phyloP scores from a whole-genome alignment of 2,797 vertebrate genomes.

The Eupleurogrammus muticus region DNA sequence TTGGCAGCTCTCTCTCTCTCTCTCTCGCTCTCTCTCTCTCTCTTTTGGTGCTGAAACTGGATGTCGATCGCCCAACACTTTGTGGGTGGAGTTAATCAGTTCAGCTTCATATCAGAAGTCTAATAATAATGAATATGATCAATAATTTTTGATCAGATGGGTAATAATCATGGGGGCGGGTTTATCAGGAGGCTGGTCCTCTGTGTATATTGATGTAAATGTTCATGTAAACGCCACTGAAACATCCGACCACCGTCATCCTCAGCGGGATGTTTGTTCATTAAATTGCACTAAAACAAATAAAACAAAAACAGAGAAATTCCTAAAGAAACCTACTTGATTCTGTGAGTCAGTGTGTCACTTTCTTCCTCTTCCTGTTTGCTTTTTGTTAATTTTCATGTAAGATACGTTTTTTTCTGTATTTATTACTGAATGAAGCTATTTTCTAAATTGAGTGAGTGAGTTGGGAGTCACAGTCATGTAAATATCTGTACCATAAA shows the following conservation, averaged over 20 bases:
- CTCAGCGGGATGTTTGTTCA: conserved; percentile 87
- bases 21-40: conserved; percentile 14
- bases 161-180: conserved; percentile 75
- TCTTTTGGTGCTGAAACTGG: conserved; percentile 43
- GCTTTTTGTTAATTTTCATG: conserved; percentile 91
- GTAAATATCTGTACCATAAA: conserved; percentile 93
- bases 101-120: conserved; percentile 35
- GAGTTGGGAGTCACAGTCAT: conserved; percentile 74
- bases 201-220: conserved; percentile 81
- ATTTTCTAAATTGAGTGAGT: conserved; percentile 94
- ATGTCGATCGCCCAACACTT: neutral
- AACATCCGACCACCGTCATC: conserved; percentile 94
- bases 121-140: conserved; percentile 34
- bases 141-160: conserved; percentile 11
- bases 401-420: conserved; percentile 96
- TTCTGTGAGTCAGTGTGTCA: conserved; percentile 87
- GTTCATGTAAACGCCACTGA: conserved; percentile 89
- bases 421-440: conserved; percentile 99
- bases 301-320: conserved; percentile 70
- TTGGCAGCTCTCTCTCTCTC: conserved; percentile 9
- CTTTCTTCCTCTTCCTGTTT: conserved; percentile 81
- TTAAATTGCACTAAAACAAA: conserved; percentile 94
- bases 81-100: conserved; percentile 41
- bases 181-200: conserved; percentile 94
- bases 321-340: conserved; percentile 93